phyloP scores from a whole-genome alignment of 2,797 vertebrate genomes.

The Gobionotothen gibberifrons region DNA sequence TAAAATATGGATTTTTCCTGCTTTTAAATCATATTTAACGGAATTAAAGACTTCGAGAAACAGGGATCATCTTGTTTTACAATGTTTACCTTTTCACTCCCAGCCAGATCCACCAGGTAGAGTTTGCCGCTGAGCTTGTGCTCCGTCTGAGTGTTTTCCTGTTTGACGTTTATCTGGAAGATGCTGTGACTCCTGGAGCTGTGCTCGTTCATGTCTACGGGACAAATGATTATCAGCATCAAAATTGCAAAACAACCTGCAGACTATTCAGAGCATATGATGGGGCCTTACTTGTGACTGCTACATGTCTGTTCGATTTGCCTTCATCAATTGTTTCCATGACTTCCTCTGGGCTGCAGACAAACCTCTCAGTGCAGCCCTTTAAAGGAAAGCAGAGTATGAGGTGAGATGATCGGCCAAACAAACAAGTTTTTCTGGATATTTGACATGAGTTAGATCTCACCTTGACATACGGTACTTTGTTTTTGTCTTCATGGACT shows the following conservation, averaged over 20 bases:
- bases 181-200: constrained; percentile 99
- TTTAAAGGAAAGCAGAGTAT: constrained; percentile 54
- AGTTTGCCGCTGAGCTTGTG: constrained; percentile 98
- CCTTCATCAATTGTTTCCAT: constrained; percentile 99
- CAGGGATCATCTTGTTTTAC: too few relatives aligned
- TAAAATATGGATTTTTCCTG: too few relatives aligned
- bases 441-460: constrained; percentile 32
- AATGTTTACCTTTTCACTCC: constrained; percentile 92
- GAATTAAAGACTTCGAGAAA: too few relatives aligned
- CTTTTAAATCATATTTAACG: too few relatives aligned
- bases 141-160: constrained; percentile 97
- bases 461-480: constrained; percentile 98
- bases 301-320: constrained; percentile 98
- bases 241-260: neutral
- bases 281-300: constrained; percentile 93
- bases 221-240: neutral
- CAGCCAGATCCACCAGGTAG: constrained; percentile 96
- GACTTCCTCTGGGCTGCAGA: constrained; percentile 98
- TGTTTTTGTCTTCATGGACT: constrained; percentile 98
- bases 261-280: neutral
- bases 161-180: constrained; percentile 98
- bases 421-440: neutral
- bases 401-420: neutral
- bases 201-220: constrained; percentile 97
- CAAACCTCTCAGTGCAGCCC: constrained; percentile 98